Base-by-base conservation (phyloP, 2,113 vertebrate species). In the Peromyscus californicus region DNA sequence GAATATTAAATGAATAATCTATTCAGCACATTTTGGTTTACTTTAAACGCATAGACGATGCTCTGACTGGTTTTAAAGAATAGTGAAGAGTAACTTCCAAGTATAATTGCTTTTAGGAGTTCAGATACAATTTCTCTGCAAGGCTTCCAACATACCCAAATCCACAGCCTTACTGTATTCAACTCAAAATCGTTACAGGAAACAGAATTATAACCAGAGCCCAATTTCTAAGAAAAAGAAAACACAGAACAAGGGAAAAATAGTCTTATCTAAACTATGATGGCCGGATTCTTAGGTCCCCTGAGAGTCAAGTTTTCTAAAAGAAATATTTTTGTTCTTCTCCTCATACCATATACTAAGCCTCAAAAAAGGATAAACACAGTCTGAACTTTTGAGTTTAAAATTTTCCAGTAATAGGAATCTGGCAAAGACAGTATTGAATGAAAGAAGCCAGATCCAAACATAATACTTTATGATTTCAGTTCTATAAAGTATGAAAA, bases 261-360 rank as follows among this genome's bases (percentile, higher is more conserved):
- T 82, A 97, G 95, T 97, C 93, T 89, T 97, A 95, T 96, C 93
- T 98, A 97, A 97, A 96, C 90, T 85, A 74, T 8, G 54, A 95
- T 65, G 36, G 85, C 84, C 89, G 88, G 87, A 0, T 97, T 98
- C 69, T 86, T 97, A 97, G 97, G 85, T 36, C 70, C 97, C 94
- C 97, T 95, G 69, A 94, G 93, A 98, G 48, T 86, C 97, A 97
- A 88, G 67, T 95, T 83, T 98, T 87, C 98, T 98, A 97, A 98
- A 97, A 97, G 89, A 98, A 96, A 97, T 96, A 82, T 98, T 98
- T 98, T 98, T 91, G 74, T 98, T 98, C 94, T 95, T 98, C 87
- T 59, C 86, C 92, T 95, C 91, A 93, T 87, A 76, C 90, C 94
- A 70, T 94, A 91, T 5, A 67, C 86, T 59, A 96, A 96, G 51